Conservation (phyloP, 2,113 vertebrate species). For the Tringa solitaria region DNA sequence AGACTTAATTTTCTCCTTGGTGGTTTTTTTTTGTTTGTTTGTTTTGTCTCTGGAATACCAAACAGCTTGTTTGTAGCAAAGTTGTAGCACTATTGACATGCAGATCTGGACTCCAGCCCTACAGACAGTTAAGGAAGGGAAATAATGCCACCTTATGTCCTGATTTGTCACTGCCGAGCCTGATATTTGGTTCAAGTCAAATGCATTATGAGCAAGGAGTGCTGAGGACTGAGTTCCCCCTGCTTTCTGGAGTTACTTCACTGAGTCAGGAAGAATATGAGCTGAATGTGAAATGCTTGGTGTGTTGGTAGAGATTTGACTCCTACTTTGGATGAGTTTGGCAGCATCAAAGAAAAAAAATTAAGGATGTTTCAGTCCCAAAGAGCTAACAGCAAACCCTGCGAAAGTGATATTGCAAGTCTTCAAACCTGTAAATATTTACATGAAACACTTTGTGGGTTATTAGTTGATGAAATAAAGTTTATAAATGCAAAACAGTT, state of each 20-base stretch:
- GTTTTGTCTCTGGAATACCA: constrained; percentile 4
- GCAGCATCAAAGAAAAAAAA: neutral
- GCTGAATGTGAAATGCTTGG: neutral
- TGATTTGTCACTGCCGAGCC: constrained; percentile 54
- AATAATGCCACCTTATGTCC: constrained; percentile 71
- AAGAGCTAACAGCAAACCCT: neutral
- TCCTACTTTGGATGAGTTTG: neutral
- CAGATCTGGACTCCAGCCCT: neutral
- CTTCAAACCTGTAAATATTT: neutral
- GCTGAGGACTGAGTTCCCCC: neutral
- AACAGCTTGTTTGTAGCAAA: neutral
- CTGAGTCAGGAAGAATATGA: neutral
- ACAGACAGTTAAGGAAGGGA: constrained; percentile 35
- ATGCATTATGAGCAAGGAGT: neutral
- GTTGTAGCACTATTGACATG: neutral
- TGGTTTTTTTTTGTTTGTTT: neutral
- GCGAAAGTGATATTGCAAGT: neutral
- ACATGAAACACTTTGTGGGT: neutral
- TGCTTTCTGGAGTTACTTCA: neutral
- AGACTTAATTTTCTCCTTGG: neutral
- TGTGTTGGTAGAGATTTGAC: neutral
- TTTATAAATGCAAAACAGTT: neutral
- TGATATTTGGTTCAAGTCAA: neutral
- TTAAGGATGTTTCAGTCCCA: neutral
- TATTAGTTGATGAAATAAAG: neutral